These are phyloP conservation scores for Regulus satrapa DNA, from an alignment of 2,113 vertebrate species.

Conservation along the genomic window DNA sequence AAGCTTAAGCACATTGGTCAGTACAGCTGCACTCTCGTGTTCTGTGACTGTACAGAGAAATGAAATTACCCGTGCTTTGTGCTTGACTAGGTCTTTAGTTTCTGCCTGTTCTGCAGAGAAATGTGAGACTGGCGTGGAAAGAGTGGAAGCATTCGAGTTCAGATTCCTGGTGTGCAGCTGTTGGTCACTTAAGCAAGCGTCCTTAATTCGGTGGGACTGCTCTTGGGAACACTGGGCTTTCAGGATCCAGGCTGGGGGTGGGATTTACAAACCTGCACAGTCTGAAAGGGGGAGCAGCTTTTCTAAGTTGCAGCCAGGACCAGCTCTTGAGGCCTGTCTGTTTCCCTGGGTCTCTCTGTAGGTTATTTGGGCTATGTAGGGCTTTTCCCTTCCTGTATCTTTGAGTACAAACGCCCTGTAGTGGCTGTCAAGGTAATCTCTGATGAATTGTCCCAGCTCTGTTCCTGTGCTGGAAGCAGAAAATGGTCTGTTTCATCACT, in stretches of 20 bases:
- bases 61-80: background rate
- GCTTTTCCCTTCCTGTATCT: background rate
- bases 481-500: background rate
- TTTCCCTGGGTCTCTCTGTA: background rate
- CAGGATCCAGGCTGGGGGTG: background rate
- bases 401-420: background rate
- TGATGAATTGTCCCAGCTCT: background rate
- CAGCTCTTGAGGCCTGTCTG: background rate
- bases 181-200: background rate
- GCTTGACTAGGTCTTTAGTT: background rate
- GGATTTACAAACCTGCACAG: background rate
- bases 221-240: background rate
- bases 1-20: background rate
- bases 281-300: background rate
- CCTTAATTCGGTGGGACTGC: background rate
- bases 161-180: background rate
- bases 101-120: background rate
- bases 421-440: background rate
- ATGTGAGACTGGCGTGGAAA: background rate
- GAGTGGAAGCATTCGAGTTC: background rate
- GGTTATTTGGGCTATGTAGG: background rate
- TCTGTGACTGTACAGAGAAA: background rate
- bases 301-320: background rate
- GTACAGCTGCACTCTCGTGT: background rate
- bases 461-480: background rate